Conservation (phyloP, 1,140 invertebrate species). For the Sarcophaga peregrina region DNA sequence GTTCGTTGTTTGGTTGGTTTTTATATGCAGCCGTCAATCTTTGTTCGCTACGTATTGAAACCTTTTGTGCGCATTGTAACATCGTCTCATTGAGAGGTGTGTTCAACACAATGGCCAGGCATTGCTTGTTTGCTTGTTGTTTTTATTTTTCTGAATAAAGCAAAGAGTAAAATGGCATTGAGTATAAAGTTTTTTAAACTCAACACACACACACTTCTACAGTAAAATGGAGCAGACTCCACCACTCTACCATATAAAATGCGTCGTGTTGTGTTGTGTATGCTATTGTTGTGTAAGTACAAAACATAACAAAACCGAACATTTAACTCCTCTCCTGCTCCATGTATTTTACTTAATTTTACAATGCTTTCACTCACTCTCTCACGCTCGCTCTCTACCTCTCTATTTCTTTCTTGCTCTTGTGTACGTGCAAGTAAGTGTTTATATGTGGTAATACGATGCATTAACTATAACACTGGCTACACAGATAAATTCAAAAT, state of each 20-base stretch:
- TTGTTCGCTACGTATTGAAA: conserved; percentile 6
- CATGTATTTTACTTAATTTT: background rate
- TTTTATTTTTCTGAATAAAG: background rate
- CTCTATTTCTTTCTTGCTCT: background rate
- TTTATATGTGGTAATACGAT: too few relatives aligned
- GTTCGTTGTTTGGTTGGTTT: conserved; percentile 26
- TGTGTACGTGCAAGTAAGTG: too few relatives aligned
- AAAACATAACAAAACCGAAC: background rate
- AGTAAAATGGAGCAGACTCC: background rate
- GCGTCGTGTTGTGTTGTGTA: background rate
- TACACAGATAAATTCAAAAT: too few relatives aligned
- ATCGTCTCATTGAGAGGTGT: conserved; percentile 38
- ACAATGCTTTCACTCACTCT: background rate
- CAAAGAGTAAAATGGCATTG: conserved; percentile 39
- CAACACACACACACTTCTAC: background rate
- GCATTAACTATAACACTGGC: too few relatives aligned
- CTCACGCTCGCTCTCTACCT: background rate
- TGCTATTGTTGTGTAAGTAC: background rate
- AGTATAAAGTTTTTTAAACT: conserved; percentile 2
- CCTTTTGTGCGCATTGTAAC: conserved; percentile 32
- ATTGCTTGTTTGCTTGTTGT: conserved; percentile 28
- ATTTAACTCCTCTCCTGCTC: background rate
- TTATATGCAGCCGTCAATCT: conserved; percentile 17
- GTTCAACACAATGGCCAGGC: conserved; percentile 27
- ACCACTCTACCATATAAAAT: background rate